These are phyloP conservation scores for Probaryconus sp. DNA, from an alignment of 1,140 invertebrate genomes.

Conservation along the genomic window DNA sequence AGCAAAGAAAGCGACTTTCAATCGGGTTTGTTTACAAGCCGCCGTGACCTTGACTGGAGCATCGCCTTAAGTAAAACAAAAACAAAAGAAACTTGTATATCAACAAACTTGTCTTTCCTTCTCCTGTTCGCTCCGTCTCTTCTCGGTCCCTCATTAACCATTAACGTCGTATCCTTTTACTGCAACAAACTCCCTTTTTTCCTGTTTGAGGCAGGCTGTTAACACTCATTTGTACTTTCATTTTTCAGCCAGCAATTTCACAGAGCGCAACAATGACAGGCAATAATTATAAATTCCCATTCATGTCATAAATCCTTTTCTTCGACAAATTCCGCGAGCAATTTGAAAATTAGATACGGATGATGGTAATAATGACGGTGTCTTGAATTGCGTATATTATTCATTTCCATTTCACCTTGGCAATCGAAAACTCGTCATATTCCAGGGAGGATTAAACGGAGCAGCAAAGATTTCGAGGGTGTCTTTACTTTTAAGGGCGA, in stretches of 20 bases:
- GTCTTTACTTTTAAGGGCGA: slow-evolving; percentile 57
- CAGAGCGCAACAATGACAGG: slow-evolving; percentile 19
- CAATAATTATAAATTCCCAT: slow-evolving; percentile 49
- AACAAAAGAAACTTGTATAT: too few relatives aligned
- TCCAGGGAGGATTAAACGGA: slow-evolving; percentile 30
- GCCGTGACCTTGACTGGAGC: too few relatives aligned
- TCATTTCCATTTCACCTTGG: slow-evolving; percentile 72
- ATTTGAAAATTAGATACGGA: slow-evolving; percentile 40
- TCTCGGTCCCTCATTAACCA: too few relatives aligned
- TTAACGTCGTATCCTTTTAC: too few relatives aligned
- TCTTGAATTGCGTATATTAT: slow-evolving; percentile 69
- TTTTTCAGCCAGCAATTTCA: slow-evolving; percentile 36
- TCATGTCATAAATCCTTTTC: slow-evolving; percentile 48
- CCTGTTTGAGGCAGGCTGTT: too few relatives aligned
- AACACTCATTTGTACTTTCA: slow-evolving; percentile 27
- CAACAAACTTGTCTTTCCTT: too few relatives aligned
- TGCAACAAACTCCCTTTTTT: too few relatives aligned
- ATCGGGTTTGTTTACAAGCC: too few relatives aligned
- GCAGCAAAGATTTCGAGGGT: slow-evolving; percentile 50
- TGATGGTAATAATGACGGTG: slow-evolving; percentile 38
- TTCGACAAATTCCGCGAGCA: slow-evolving; percentile 29
- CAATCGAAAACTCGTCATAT: slow-evolving; percentile 70
- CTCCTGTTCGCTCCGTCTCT: too few relatives aligned
- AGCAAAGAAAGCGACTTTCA: too few relatives aligned
- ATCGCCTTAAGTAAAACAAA: too few relatives aligned